Evolutionary conservation across 2,113 vertebrate genomes (phyloP).

Genomic region (Hemicordylus capensis): DNA sequence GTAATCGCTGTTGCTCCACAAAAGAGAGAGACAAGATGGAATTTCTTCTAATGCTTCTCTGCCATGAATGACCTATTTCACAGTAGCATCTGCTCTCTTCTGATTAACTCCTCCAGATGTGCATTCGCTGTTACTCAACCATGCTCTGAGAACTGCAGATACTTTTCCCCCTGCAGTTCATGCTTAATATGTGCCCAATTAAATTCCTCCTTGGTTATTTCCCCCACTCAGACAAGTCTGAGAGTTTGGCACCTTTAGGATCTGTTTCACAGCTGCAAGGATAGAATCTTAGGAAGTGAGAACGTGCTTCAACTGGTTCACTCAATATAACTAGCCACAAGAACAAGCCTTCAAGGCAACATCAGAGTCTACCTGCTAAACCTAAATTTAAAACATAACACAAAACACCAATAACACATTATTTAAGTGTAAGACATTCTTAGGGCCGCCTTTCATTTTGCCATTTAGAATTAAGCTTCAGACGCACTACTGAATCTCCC

Average conservation of each 20-base stretch:
- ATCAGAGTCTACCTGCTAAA: background rate
- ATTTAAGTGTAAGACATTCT: background rate
- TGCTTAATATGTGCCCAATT: constrained; percentile 41
- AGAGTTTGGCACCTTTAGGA: constrained; percentile 12
- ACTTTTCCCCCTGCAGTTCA: constrained; percentile 26
- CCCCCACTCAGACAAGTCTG: constrained; percentile 19
- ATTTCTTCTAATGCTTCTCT: constrained; percentile 53
- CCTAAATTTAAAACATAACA: background rate
- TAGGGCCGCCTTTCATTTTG: background rate
- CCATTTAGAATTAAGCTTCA: background rate
- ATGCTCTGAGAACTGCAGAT: constrained; percentile 36
- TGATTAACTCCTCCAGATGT: constrained; percentile 63
- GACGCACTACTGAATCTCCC: background rate
- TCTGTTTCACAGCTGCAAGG: constrained; percentile 27
- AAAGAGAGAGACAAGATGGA: constrained; percentile 21
- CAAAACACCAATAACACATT: background rate
- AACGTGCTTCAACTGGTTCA: constrained; percentile 10
- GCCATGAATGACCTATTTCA: constrained; percentile 66
- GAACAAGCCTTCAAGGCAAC: background rate
- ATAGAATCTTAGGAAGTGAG: background rate
- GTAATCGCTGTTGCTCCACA: constrained; percentile 51
- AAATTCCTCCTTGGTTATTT: constrained; percentile 35
- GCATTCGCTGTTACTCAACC: constrained; percentile 48
- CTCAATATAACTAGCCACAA: constrained; percentile 20
- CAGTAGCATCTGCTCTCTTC: constrained; percentile 66